Conservation (phyloP, 2,113 vertebrate species). For the Solea solea region DNA sequence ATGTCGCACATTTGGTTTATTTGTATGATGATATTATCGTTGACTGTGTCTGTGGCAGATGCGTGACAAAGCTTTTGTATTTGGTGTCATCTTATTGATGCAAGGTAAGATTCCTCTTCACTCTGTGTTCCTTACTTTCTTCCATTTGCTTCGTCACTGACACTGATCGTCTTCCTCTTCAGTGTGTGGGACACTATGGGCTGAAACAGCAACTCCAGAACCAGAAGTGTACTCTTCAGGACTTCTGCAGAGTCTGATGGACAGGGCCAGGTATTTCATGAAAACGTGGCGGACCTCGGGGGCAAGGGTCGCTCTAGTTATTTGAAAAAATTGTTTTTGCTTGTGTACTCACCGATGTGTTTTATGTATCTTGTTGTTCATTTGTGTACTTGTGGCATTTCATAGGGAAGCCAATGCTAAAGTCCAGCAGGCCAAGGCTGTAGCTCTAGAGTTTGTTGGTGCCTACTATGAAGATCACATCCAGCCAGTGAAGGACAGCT, state of each 20-base stretch:
- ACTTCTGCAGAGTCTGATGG: conserved; percentile 44
- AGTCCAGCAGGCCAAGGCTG: conserved; percentile 19
- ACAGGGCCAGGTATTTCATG: conserved; percentile 62
- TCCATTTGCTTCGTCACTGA: conserved; percentile 5
- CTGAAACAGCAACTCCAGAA: background rate
- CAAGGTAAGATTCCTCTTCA: conserved; percentile 62
- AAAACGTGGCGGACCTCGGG: background rate
- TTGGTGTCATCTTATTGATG: conserved; percentile 60
- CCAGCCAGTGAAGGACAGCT: conserved; percentile 55
- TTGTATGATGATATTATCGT: background rate
- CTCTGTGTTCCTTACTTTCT: background rate
- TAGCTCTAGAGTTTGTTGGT: conserved; percentile 12
- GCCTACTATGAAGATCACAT: conserved; percentile 78
- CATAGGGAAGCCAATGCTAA: conserved; percentile 46
- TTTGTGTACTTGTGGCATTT: conserved; percentile 5
- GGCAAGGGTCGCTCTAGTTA: background rate
- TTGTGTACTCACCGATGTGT: background rate
- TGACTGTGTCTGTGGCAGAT: conserved; percentile 40
- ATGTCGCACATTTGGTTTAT: background rate
- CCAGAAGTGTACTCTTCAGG: conserved; percentile 26
- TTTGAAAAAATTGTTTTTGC: conserved; percentile 3
- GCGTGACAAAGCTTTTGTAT: conserved; percentile 27
- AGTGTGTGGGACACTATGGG: conserved; percentile 57
- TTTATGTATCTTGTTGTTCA: background rate
- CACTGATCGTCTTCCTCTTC: conserved; percentile 5